Percentiles rank a stretch among this genome's conserved stretches.
phyloP scores from a whole-genome alignment of 1,140 invertebrate species.

The Brachionus paranguensis region DNA sequence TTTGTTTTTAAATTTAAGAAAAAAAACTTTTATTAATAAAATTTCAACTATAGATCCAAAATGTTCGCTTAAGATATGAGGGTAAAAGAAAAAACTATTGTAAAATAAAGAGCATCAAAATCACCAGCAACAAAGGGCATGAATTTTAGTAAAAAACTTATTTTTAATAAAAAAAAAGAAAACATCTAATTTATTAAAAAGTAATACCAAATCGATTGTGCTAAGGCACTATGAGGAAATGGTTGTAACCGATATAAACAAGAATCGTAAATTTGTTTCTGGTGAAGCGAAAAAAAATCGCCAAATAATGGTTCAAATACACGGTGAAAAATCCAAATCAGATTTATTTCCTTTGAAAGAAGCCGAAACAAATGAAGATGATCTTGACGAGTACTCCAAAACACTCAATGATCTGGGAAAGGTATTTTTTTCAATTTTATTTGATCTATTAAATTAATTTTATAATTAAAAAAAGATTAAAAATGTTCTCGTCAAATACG shows the following conservation, averaged over 20 bases:
- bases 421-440: background rate
- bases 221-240: background rate
- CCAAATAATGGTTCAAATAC: conserved; percentile 24
- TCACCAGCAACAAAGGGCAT: conserved; percentile 6
- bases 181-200: background rate
- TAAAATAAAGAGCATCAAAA: conserved; percentile 29
- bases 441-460: too few species aligned
- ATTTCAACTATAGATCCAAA: background rate
- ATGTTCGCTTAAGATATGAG: conserved; percentile 1
- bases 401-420: background rate
- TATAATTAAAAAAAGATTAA: background rate
- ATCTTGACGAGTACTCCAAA: background rate
- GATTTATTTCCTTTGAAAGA: conserved; percentile 21
- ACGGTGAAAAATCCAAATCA: background rate
- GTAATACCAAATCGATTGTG: background rate
- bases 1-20: background rate
- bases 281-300: background rate
- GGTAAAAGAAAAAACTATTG: background rate
- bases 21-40: background rate
- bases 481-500: conserved; percentile 6
- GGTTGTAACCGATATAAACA: background rate
- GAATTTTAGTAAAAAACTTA: background rate
- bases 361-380: background rate
- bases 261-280: background rate
- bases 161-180: background rate